Base-by-base conservation (phyloP, 2,888 invertebrate genomes). In the Autographa gamma region DNA sequence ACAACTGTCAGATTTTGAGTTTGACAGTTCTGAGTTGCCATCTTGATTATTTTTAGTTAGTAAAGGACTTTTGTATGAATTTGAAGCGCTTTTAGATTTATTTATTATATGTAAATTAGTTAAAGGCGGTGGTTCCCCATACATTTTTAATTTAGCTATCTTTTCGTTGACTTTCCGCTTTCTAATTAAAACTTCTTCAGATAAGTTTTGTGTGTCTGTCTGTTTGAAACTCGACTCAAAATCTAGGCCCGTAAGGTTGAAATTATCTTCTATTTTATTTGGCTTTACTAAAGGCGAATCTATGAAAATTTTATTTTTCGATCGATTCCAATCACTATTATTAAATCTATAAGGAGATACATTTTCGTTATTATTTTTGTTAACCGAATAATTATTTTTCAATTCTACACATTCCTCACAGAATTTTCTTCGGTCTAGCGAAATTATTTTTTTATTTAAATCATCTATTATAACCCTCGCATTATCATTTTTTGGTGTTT, bases 41-140 rank as follows among this genome's bases (percentile, higher is more conserved):
- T 74, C 70, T 66, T 4, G 69, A 67, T 62, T 83, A 70, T 70
- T 81, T 76, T 79, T 85, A 14, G 85, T 71, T 60, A 87, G 70
- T 13, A 95, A 85, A 3, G 95, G 94, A 73, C 91, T 93, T 85
- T 93, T 95, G 69, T 91, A 96, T 0, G 92, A 90, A 58, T 85
- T 93, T 0, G 91, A 82, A 0, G 93, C 91, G 56, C 89, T 88
- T 85, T 86, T 91, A 0, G 92, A 91, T 75, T 85, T 91, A 69
- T 95, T 93, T 70, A 92, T 87, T 7, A 95, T 91, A 74, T 91
- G 88, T 25, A 96, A 91, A 0, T 95, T 92, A n/a, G 95, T 93
- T n/a, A 96, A 84, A 0, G 96, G 93, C 0, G 96, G 96, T 0
- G 97, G 96, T 83, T 96, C 95, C 0, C 96, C 96, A 60, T 96